A percentile compares a stretch with the other conserved stretches of the same genome.
Evolutionary conservation across 2,888 invertebrate species (phyloP).

Genomic region (Pachymerium ferrugineum): DNA sequence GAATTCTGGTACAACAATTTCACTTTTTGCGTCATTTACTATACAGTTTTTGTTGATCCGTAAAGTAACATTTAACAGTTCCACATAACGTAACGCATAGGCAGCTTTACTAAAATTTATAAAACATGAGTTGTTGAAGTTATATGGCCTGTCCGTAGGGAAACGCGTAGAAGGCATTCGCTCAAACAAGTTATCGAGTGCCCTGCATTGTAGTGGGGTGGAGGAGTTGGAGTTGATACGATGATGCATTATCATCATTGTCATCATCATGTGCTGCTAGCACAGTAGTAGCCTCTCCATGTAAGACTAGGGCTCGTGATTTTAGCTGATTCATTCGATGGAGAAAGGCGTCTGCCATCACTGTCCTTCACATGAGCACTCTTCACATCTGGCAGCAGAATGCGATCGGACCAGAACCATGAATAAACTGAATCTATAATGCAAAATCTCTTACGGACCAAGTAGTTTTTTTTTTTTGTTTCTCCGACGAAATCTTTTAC

Average conservation of each 20-base stretch:
- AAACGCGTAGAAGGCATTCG: no score
- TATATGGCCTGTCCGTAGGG: no score
- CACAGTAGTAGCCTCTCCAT: slow-evolving; percentile 15
- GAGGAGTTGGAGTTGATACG: no score
- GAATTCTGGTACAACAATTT: no score
- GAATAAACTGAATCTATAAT: not conserved
- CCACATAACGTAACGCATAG: no score
- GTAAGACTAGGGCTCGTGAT: slow-evolving; percentile 21
- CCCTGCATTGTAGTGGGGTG: not conserved
- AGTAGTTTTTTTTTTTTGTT: not conserved
- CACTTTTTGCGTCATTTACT: no score
- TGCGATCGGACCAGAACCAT: slow-evolving; percentile 18
- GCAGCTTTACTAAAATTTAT: no score
- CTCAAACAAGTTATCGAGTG: not conserved
- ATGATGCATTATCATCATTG: not conserved
- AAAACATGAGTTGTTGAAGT: no score
- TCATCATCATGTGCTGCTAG: slow-evolving; percentile 5
- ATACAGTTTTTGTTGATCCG: no score
- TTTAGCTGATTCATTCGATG: slow-evolving; percentile 13
- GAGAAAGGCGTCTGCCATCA: slow-evolving; percentile 7
- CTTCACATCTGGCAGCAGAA: slow-evolving; percentile 17
- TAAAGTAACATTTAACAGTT: no score
- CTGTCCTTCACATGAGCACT: not conserved
- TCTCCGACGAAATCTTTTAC: not conserved
- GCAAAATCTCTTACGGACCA: not conserved